Evolutionary conservation across 2,888 invertebrate species (phyloP).

Genomic region (Nephrocerus scutellatus): DNA sequence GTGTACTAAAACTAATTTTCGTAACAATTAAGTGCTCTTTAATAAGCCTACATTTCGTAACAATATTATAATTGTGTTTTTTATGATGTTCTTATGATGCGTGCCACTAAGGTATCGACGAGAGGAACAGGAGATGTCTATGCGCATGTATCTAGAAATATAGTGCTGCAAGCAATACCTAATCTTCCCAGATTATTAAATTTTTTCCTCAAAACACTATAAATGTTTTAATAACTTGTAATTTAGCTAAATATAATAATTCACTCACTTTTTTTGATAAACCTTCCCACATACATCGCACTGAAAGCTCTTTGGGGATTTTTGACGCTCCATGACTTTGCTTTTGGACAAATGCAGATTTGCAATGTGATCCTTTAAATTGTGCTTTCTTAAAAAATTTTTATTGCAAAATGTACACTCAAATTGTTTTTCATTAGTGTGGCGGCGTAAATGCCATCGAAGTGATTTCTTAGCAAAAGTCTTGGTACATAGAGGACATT

Average conservation of each 20-base stretch:
- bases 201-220: conserved; percentile 17
- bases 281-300: conserved; percentile 50
- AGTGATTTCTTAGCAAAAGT: conserved; percentile 59
- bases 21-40: too few species aligned
- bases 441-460: conserved; percentile 62
- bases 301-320: too few species aligned
- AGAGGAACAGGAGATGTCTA: too few species aligned
- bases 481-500: conserved; percentile 64
- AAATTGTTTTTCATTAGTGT: conserved; percentile 68
- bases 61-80: too few species aligned
- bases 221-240: too few species aligned
- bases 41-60: too few species aligned
- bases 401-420: conserved; percentile 57
- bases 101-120: too few species aligned
- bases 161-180: too few species aligned
- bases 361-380: conserved; percentile 56
- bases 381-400: conserved; percentile 61
- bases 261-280: conserved; percentile 50
- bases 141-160: too few species aligned
- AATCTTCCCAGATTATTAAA: too few species aligned
- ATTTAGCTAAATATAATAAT: neutral
- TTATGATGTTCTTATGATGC: too few species aligned
- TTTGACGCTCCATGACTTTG: neutral
- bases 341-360: conserved; percentile 47
- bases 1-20: too few species aligned